Percentiles rank a stretch among this genome's conserved stretches.
Evolutionary conservation across 2,888 invertebrate species (phyloP).

Genomic region (Drosophila vallismaia): DNA sequence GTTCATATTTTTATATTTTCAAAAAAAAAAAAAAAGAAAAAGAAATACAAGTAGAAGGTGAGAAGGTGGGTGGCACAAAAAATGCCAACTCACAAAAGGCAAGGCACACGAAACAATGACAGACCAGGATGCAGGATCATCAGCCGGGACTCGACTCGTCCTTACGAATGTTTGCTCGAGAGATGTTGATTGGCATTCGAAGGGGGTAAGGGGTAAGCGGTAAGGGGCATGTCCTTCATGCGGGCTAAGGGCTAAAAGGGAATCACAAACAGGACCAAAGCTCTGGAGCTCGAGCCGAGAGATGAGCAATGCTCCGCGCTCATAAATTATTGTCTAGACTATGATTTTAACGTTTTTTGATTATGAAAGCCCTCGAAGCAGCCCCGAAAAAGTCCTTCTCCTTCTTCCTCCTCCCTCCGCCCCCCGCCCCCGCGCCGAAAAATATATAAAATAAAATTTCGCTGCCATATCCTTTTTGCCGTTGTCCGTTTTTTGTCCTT

Average conservation of each 20-base stretch:
- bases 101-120: constrained; percentile 48
- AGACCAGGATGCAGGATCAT: constrained; percentile 40
- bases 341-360: constrained; percentile 84
- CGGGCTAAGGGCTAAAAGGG: constrained; percentile 30
- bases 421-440: neutral
- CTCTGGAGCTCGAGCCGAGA: constrained; percentile 16
- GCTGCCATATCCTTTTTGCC: constrained; percentile 52
- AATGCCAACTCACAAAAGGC: constrained; percentile 12
- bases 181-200: constrained; percentile 74
- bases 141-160: constrained; percentile 49
- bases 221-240: constrained; percentile 13
- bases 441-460: constrained; percentile 70
- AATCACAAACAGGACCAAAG: constrained; percentile 45
- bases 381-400: neutral
- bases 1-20: constrained; percentile 42
- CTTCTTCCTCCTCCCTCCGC: neutral
- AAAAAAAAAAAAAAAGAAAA: constrained; percentile 8
- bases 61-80: no score
- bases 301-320: constrained; percentile 57
- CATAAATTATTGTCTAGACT: constrained; percentile 84
- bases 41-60: neutral
- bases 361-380: constrained; percentile 70
- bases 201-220: constrained; percentile 29
- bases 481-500: constrained; percentile 12
- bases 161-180: constrained; percentile 75